Evolutionary conservation across 2,113 vertebrate species (phyloP).

Genomic region (Corythaeola cristata): DNA sequence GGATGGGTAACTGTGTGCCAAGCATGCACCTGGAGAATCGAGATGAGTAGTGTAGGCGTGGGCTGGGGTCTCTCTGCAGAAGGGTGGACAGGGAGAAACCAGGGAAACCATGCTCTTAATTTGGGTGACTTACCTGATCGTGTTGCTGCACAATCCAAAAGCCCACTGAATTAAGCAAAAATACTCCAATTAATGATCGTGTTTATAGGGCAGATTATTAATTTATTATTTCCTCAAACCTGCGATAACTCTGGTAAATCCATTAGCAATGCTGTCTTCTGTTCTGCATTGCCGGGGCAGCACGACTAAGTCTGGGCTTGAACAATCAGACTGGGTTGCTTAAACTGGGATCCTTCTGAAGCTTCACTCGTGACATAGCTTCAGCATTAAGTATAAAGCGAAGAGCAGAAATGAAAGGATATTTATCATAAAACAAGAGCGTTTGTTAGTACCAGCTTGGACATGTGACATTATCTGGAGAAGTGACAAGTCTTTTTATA

Average conservation of each 20-base stretch:
- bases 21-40: not conserved
- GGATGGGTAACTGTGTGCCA: not conserved
- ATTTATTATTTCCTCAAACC: not conserved
- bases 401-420: slow-evolving; percentile 38
- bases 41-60: not conserved
- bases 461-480: not conserved
- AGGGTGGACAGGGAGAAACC: not conserved
- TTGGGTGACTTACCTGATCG: not conserved
- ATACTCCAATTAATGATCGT: not conserved
- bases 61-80: not conserved
- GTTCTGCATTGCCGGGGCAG: not conserved
- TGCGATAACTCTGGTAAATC: not conserved
- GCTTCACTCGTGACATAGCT: not conserved
- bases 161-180: not conserved
- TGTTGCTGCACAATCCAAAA: not conserved
- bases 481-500: not conserved
- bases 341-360: slow-evolving; percentile 1
- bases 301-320: not conserved
- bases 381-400: not conserved
- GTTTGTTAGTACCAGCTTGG: not conserved
- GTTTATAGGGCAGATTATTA: not conserved
- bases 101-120: not conserved
- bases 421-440: slow-evolving; percentile 31
- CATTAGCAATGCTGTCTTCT: not conserved
- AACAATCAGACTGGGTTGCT: not conserved